phyloP scores from a whole-genome alignment of 2,113 vertebrate genomes.

The Ptyas mucosa region DNA sequence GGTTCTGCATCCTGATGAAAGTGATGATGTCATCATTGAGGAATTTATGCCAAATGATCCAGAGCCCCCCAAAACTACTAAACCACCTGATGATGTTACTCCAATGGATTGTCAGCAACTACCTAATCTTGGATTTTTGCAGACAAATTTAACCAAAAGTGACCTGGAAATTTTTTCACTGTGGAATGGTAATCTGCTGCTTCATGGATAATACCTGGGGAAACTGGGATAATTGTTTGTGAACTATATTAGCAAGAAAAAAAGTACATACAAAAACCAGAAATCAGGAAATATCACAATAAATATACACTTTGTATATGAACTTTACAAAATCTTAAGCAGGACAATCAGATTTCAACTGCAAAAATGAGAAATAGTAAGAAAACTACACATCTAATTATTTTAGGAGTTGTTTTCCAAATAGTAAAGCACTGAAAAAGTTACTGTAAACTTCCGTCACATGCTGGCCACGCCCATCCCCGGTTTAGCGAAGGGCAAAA shows the following conservation, averaged over 20 bases:
- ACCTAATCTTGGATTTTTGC: constrained; percentile 18
- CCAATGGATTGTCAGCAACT: not conserved
- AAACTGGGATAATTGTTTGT: not conserved
- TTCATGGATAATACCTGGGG: not conserved
- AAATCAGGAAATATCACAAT: not conserved
- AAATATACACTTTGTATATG: not conserved
- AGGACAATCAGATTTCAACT: not conserved
- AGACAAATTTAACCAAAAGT: constrained; percentile 19
- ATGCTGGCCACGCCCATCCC: too few relatives aligned
- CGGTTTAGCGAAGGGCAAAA: too few relatives aligned
- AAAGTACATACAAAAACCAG: not conserved
- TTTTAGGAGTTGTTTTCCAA: not conserved
- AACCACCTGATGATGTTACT: not conserved
- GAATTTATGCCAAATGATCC: constrained; percentile 11
- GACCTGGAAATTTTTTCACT: constrained; percentile 36
- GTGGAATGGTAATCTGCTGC: constrained; percentile 8
- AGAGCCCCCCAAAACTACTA: not conserved
- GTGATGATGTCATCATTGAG: not conserved
- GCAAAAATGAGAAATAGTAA: not conserved
- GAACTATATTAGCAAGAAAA: not conserved
- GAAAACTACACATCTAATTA: not conserved
- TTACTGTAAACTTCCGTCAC: too few relatives aligned
- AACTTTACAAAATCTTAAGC: not conserved
- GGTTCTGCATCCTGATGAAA: not conserved
- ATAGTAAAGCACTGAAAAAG: not conserved